Conservation (phyloP, 2,888 invertebrate genomes). For the Hedya salicella region DNA sequence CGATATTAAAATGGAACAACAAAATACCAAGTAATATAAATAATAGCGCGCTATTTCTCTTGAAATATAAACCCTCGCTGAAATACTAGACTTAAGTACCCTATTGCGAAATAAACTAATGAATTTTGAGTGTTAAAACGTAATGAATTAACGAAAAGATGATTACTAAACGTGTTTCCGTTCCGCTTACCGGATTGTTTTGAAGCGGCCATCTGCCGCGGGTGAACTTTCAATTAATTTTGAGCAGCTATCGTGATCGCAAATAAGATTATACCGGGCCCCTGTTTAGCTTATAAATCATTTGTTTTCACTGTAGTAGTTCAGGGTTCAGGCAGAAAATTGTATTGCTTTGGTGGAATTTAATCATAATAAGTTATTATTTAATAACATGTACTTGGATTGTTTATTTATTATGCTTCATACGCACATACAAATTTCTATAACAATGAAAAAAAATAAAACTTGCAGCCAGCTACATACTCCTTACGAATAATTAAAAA, state of each 20-base stretch:
- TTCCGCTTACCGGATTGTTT: slow-evolving; percentile 18
- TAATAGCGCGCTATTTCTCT: no score
- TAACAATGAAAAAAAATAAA: no score
- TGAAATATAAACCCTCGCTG: not conserved
- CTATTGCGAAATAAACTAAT: no score
- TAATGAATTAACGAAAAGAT: slow-evolving; percentile 2
- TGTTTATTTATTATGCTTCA: slow-evolving; percentile 4
- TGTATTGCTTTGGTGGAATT: not conserved
- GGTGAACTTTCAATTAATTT: slow-evolving; percentile 38
- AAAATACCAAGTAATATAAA: no score
- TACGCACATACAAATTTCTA: no score
- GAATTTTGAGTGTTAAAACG: not conserved
- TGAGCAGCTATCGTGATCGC: slow-evolving; percentile 17
- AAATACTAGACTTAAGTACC: not conserved
- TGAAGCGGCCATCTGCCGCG: slow-evolving; percentile 28
- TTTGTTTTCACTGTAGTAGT: slow-evolving; percentile 2
- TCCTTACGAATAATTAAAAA: no score
- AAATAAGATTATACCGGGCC: slow-evolving; percentile 25
- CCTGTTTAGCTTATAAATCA: slow-evolving; percentile 29
- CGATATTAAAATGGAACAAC: no score
- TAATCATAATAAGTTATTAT: no score
- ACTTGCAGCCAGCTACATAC: no score
- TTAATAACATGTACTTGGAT: slow-evolving; percentile 5
- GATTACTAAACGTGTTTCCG: not conserved
- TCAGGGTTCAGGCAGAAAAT: not conserved